Conservation (phyloP, 2,113 vertebrate genomes). For the Azemiops feae region DNA sequence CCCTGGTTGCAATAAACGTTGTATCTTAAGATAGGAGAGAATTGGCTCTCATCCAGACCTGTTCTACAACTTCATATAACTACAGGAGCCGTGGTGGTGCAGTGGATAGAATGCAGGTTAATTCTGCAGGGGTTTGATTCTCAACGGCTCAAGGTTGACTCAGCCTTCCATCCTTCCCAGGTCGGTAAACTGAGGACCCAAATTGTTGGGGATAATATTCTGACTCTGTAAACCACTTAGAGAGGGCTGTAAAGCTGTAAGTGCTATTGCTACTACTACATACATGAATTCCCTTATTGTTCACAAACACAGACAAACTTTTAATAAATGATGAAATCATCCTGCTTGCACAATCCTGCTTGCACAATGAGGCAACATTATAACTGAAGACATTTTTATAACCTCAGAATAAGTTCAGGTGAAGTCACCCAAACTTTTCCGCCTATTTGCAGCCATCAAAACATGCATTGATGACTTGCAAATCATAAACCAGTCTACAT, state of each 20-base stretch:
- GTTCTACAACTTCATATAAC: not conserved
- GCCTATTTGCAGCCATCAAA: not conserved
- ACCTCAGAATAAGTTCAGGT: not conserved
- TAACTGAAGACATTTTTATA: not conserved
- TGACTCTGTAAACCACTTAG: not conserved
- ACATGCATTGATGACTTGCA: slow-evolving; percentile 10
- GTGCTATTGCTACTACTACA: not conserved
- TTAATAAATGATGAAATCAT: not conserved
- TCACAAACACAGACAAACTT: not conserved
- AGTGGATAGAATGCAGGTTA: not conserved
- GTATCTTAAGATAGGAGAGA: not conserved
- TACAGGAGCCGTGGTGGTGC: not conserved
- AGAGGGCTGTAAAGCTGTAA: not conserved
- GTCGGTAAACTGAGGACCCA: not conserved
- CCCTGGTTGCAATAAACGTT: not conserved
- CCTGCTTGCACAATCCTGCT: not conserved
- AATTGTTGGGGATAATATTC: not conserved
- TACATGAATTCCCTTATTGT: not conserved
- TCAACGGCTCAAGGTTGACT: not conserved
- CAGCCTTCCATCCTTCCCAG: not conserved
- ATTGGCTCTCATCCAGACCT: not conserved
- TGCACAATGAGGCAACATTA: not conserved
- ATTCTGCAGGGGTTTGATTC: not conserved
- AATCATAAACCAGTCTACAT: not conserved
- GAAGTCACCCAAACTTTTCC: slow-evolving; percentile 10